These are phyloP conservation scores for Strigamia maritima DNA, from an alignment of 2,888 invertebrate genomes.

Conservation along the genomic window DNA sequence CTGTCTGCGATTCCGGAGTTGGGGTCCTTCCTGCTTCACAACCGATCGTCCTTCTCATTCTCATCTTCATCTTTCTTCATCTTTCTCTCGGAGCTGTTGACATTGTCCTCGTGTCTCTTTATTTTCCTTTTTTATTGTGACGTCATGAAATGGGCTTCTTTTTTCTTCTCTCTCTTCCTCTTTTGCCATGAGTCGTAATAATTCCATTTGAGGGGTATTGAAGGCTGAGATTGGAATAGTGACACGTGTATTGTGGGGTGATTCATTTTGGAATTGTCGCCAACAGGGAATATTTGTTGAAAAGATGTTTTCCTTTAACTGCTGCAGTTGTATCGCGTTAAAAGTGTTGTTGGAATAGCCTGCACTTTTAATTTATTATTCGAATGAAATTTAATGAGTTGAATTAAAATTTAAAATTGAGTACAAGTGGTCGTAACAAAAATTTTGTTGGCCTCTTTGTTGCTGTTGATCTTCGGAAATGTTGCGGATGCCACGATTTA, in stretches of 20 bases:
- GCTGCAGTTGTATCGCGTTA: neutral
- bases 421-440: neutral
- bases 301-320: neutral
- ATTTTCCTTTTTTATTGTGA: neutral
- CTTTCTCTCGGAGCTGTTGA: neutral
- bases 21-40: neutral
- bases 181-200: neutral
- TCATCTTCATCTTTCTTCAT: neutral
- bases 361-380: neutral
- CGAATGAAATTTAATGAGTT: neutral
- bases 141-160: neutral
- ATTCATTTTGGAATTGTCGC: neutral
- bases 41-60: neutral
- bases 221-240: neutral
- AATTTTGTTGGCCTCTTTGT: neutral
- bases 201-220: neutral
- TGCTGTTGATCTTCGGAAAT: neutral
- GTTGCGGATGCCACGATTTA: neutral
- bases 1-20: neutral
- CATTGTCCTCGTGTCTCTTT: neutral
- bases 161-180: neutral
- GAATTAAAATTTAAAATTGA: neutral
- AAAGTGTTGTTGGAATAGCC: too few species aligned
- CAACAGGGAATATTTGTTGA: neutral
- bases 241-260: neutral